Conservation (phyloP, 2,113 vertebrate genomes). For the Aspidoscelis tigris region DNA sequence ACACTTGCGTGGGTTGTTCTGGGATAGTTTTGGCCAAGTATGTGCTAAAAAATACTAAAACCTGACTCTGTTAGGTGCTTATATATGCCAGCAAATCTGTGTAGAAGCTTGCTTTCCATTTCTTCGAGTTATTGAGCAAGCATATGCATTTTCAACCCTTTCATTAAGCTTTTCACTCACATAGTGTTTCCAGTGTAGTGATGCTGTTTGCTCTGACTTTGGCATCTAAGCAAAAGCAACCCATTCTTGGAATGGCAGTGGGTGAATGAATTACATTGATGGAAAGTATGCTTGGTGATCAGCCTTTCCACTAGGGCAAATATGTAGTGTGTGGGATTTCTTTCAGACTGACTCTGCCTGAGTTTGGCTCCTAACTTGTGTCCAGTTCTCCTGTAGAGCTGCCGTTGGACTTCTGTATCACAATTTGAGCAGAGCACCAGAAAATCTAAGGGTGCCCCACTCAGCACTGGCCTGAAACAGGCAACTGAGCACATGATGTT, state of each 20-base stretch:
- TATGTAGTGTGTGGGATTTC: constrained; percentile 2
- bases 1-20: too few species aligned
- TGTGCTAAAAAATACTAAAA: constrained; percentile 6
- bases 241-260: constrained; percentile 42
- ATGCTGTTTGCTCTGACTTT: constrained; percentile 65
- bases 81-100: constrained; percentile 12
- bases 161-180: constrained; percentile 58
- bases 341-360: constrained; percentile 38
- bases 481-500: neutral
- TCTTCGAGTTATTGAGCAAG: constrained; percentile 9
- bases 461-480: too few species aligned
- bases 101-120: constrained; percentile 40
- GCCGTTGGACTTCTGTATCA: neutral
- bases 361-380: neutral
- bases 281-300: constrained; percentile 53
- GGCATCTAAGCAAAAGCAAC: constrained; percentile 51
- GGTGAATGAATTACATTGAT: constrained; percentile 65
- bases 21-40: neutral
- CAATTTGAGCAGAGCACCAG: neutral
- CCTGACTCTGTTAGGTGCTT: constrained; percentile 30
- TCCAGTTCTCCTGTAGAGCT: neutral
- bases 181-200: constrained; percentile 41
- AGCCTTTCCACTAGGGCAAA: constrained; percentile 42
- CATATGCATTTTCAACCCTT: constrained; percentile 35
- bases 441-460: neutral